These are phyloP conservation scores for Drosophila quinaria DNA, from an alignment of 2,888 invertebrate species.

Conservation along the genomic window DNA sequence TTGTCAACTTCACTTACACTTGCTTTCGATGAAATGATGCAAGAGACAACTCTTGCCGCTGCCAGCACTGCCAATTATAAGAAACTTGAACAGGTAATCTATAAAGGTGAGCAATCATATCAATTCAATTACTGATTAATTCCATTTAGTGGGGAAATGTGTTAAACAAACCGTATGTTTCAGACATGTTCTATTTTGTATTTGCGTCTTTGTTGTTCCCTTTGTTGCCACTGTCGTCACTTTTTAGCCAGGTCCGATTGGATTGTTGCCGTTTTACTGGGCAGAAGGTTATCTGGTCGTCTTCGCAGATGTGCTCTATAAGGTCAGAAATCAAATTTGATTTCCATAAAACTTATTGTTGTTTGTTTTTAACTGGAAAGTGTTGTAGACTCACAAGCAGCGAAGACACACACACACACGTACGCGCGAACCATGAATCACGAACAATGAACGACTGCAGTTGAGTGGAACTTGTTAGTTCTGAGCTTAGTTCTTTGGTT, in stretches of 20 bases:
- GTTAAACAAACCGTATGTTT: slow-evolving; percentile 82
- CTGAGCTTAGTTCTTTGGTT: slow-evolving; percentile 19
- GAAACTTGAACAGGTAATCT: slow-evolving; percentile 94
- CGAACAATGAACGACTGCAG: slow-evolving; percentile 14
- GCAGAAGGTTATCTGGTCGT: slow-evolving; percentile 1
- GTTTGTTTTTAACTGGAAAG: slow-evolving; percentile 46
- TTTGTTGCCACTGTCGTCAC: slow-evolving; percentile 34
- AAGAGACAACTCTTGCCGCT: slow-evolving; percentile 93
- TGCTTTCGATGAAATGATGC: slow-evolving; percentile 94
- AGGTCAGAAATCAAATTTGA: slow-evolving; percentile 10
- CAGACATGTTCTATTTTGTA: slow-evolving; percentile 79
- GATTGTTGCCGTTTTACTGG: neutral
- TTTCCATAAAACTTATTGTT: slow-evolving; percentile 16
- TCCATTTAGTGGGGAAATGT: slow-evolving; percentile 5
- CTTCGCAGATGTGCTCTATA: slow-evolving; percentile 1
- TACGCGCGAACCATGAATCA: slow-evolving; percentile 35
- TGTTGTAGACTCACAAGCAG: slow-evolving; percentile 55
- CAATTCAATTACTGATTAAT: slow-evolving; percentile 44
- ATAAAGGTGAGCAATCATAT: slow-evolving; percentile 17
- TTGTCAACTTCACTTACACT: slow-evolving; percentile 88
- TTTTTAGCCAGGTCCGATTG: neutral
- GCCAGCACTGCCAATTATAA: slow-evolving; percentile 94
- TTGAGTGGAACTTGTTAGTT: slow-evolving; percentile 43
- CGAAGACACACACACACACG: slow-evolving; percentile 16
- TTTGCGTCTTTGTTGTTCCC: slow-evolving; percentile 56